Evolutionary conservation across 2,797 vertebrate genomes (phyloP), one percentile per base, ranked within the genome.

Genomic region (Gymnothorax reevesii): DNA sequence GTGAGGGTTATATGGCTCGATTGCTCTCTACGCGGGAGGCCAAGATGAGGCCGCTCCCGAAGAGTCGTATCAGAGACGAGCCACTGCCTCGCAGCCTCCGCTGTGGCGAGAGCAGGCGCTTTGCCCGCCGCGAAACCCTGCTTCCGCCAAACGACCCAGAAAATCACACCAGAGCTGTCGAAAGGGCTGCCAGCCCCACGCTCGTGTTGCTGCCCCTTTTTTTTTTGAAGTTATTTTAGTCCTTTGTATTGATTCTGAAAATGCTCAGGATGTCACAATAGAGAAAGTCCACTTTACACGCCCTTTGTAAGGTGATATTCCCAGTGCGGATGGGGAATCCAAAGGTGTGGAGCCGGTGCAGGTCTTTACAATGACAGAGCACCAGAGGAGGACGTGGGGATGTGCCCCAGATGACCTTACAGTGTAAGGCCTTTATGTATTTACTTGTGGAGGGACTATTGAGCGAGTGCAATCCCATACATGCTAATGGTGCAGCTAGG

Each of bases 1-100:
- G 94, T 57, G 90, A 89, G 49, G 25, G 71, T 80, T 89, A 89
- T 90, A 93, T 3, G 83, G 33, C 60, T 22, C 57, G 8, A 42
- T 94, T 92, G 94, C 94, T 94, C 92, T 92, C 89, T 90, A 83
- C 88, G 88, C 86, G 89, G 84, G 91, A 57, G 82, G 84, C 25
- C 64, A 77, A 86, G 73, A 85, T 90, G 84, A 88, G 66, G 79
- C 15, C 22, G 10, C 13, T 9, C 54, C 13, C 3, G 69, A 33
- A 62, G 33, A 57, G 49, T 82, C 85, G 90, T 57, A 60, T 52
- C 75, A 57, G 82, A 88, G 82, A 87, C 86, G 89, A 86, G 83
- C 25, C 7, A 75, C 10, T 2, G 75, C n/a, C 2, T 10, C 10
- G 91, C 88, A 75, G 91, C 54, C 22, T 79, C 49, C 15, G 8